These are phyloP conservation scores for Bradypodion pumilum DNA, from an alignment of 2,797 vertebrate genomes.

Conservation along the genomic window DNA sequence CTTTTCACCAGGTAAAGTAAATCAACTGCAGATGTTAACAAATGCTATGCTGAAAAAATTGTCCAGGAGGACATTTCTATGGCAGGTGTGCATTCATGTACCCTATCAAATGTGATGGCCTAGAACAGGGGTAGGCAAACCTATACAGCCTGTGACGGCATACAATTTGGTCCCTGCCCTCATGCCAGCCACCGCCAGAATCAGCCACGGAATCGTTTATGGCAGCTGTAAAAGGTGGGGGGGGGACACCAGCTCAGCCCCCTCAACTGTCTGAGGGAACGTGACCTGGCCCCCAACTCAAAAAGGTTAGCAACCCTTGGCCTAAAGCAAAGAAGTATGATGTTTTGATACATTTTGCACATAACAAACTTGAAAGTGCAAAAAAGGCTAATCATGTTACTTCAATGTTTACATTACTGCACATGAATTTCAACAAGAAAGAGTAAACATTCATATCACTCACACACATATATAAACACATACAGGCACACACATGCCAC, in stretches of 20 bases:
- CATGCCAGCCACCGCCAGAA: too few relatives aligned
- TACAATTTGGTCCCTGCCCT: too few relatives aligned
- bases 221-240: too few relatives aligned
- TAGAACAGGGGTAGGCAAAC: not conserved
- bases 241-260: too few relatives aligned
- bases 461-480: not conserved
- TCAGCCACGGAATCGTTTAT: too few relatives aligned
- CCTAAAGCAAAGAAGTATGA: not conserved
- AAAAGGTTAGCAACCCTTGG: too few relatives aligned
- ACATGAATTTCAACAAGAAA: not conserved
- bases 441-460: not conserved
- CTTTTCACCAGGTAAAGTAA: conserved; percentile 19
- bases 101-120: conserved; percentile 10
- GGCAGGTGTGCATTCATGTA: not conserved
- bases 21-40: conserved; percentile 5
- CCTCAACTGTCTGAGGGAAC: too few relatives aligned
- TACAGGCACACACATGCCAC: not conserved
- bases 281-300: too few relatives aligned
- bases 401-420: conserved; percentile 3
- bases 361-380: not conserved
- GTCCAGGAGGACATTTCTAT: not conserved
- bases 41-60: conserved; percentile 17
- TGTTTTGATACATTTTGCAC: conserved; percentile 16
- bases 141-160: too few relatives aligned
- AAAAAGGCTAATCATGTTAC: conserved; percentile 4